Evolutionary conservation across 1,140 invertebrate genomes (phyloP).

Genomic region (Sycophaga agraensis): DNA sequence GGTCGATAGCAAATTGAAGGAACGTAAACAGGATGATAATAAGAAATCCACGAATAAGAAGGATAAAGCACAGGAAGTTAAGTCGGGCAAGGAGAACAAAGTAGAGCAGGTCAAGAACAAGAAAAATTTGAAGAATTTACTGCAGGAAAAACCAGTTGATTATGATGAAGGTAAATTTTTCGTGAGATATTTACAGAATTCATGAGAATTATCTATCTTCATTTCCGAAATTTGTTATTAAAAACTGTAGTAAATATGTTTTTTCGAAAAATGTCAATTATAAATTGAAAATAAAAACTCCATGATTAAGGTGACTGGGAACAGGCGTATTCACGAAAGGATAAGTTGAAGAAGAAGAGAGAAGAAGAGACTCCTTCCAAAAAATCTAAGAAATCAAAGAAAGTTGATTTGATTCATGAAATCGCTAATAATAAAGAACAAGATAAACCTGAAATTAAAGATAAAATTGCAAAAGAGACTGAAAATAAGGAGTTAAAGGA

Average conservation of each 20-base stretch:
- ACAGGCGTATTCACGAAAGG: slow-evolving; percentile 67
- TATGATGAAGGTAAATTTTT: slow-evolving; percentile 66
- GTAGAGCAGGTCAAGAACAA: slow-evolving; percentile 59
- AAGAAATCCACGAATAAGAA: slow-evolving; percentile 45
- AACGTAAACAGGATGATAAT: slow-evolving; percentile 58
- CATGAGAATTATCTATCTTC: too few relatives aligned
- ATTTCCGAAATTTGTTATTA: too few relatives aligned
- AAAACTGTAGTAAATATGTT: too few relatives aligned
- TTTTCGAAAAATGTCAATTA: too few relatives aligned
- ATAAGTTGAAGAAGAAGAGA: slow-evolving; percentile 65
- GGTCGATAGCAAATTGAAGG: slow-evolving; percentile 52
- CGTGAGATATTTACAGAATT: too few relatives aligned
- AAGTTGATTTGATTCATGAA: slow-evolving; percentile 47
- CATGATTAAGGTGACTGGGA: slow-evolving; percentile 67
- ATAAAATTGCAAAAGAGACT: slow-evolving; percentile 58
- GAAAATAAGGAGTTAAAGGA: slow-evolving; percentile 59
- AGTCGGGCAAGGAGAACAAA: slow-evolving; percentile 56
- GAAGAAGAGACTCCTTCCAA: slow-evolving; percentile 59
- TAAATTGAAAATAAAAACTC: too few relatives aligned
- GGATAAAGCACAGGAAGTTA: slow-evolving; percentile 49
- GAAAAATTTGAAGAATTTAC: slow-evolving; percentile 60
- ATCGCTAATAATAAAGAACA: slow-evolving; percentile 49
- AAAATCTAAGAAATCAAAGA: slow-evolving; percentile 54
- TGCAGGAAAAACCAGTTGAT: slow-evolving; percentile 68
- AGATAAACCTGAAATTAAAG: slow-evolving; percentile 54